Base-by-base conservation (phyloP, 2,113 vertebrate genomes). In the Aptenodytes patagonicus region DNA sequence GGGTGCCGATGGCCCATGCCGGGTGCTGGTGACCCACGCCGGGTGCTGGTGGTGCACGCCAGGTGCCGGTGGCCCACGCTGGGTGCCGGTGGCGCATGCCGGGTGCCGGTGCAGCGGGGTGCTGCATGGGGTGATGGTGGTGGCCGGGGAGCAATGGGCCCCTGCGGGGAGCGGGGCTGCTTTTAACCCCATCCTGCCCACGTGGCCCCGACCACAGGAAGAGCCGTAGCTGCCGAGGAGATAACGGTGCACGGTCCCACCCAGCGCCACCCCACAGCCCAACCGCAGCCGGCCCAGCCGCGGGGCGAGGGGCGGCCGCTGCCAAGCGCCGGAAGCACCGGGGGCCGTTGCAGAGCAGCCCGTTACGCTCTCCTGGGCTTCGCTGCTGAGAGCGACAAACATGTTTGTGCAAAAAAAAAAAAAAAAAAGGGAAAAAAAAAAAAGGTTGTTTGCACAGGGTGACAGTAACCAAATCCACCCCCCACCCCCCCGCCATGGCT, bases 151-250 rank as follows among this genome's bases (percentile, higher is more conserved):
- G 92, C 90, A 95, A 79, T 95, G 94, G 89, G 81, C 10, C 44
- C 69, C 72, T 18, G 34, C 0, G 1, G 47, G 57, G 69, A n/a
- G 6, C 12, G 3, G 52, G 79, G 80, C 86, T 4, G 60, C 96
- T 97, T 97, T 97, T 97, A 97, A 97, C 96, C 95, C 95, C 96
- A 90, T 95, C 86, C 86, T 97, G 80, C 69, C 95, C 97, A 97
- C 97, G 97, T 97, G 97, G 94, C 76, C 58, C 80, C 64, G 1
- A 71, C 92, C 96, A 97, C 97, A 96, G 96, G 97, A 97, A 97
- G 97, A 96, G 92, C 95, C n/a, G 68, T 70, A 34, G 92, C 96
- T 89, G 94, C 29, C 0, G 58, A 73, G 77, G 32, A 78, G 97
- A 97, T 97, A 97, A 96, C 92, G 80, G 95, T 91, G 83, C 92